Base-by-base conservation (phyloP, 2,888 invertebrate species). In the Spodoptera exigua region DNA sequence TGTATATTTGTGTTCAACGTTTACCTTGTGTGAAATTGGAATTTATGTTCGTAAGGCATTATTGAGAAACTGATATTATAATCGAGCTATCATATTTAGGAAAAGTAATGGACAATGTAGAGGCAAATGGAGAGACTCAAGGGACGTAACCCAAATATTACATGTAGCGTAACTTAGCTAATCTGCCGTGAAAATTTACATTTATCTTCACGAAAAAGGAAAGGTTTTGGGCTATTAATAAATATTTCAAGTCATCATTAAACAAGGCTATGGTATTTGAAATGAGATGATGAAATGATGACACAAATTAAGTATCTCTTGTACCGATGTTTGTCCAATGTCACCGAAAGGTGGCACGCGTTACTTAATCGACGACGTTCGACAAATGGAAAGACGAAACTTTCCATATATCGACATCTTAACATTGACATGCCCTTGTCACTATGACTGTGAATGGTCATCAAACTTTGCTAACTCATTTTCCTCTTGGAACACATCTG, bases 401-500 rank as follows among this genome's bases (percentile, higher is more conserved):
- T 27, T 27, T 27, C 27, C 7, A 27, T 27, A 27, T 27, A 27
- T 9, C 27, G 27, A 27, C 27, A 27, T 27, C 5, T 27, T 27
- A 27, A 7, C 27, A 27, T 27, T 27, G 27, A 27, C 27, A 27
- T 27, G 27, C 27, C 27, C 27, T 27, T 27, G 27, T 27, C 27
- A 27, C 27, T 27, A 27, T 27, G 27, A 9, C 5, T 27, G 9
- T 7, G 12, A 1, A 45, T 40, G 3, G 14, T 49, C 11, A 48
- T 41, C 27, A 18, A n/a, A 47, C 13, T 16, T 46, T 37, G 32
- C 32, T 46, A 2, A 34, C 32, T 16, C 0, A 18, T 12, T 36
- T 49, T 59, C 35, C 18, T 12, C 43, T 18, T 14, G 11, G 18
- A 49, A 0, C 14, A 54, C 53, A 53, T 40, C 27, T 57, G 13